Evolutionary conservation across 1,140 invertebrate genomes (phyloP).

Genomic region (Stegodyphus dumicola): DNA sequence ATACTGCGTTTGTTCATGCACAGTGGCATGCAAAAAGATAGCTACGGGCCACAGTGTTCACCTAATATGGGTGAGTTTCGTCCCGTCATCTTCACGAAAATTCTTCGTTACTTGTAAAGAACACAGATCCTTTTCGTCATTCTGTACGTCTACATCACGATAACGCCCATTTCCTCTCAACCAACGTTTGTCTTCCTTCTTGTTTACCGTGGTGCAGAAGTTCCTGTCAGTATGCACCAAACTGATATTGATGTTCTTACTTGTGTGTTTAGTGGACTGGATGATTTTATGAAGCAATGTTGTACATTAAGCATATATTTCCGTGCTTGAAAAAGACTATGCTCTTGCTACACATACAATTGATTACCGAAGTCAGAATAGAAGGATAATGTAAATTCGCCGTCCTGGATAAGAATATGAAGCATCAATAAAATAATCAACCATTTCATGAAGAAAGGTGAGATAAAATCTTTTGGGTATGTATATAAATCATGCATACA

Average conservation of each 20-base stretch:
- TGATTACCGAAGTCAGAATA: too few species aligned
- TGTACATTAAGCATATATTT: not conserved
- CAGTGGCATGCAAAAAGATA: not conserved
- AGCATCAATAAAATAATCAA: too few species aligned
- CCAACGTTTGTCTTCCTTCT: slow-evolving; percentile 51
- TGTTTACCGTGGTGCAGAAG: slow-evolving; percentile 29
- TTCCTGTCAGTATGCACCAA: slow-evolving; percentile 22
- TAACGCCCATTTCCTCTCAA: slow-evolving; percentile 18
- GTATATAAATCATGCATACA: too few species aligned
- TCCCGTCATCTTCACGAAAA: not conserved
- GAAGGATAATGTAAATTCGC: too few species aligned
- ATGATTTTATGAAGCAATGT: not conserved
- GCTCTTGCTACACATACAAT: too few species aligned
- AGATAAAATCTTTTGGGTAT: too few species aligned
- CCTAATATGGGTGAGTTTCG: not conserved
- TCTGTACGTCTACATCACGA: not conserved
- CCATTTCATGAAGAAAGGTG: too few species aligned
- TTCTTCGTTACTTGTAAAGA: not conserved
- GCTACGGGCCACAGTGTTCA: slow-evolving; percentile 10
- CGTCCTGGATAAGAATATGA: too few species aligned
- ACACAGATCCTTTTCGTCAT: slow-evolving; percentile 3
- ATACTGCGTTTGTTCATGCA: not conserved
- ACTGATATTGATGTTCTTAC: slow-evolving; percentile 10
- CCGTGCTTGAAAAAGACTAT: not conserved
- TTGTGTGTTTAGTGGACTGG: slow-evolving; percentile 2